Evolutionary conservation across 2,888 invertebrate genomes (phyloP), one percentile per base, ranked within the genome.

Genomic region (Cheilosia urbana): DNA sequence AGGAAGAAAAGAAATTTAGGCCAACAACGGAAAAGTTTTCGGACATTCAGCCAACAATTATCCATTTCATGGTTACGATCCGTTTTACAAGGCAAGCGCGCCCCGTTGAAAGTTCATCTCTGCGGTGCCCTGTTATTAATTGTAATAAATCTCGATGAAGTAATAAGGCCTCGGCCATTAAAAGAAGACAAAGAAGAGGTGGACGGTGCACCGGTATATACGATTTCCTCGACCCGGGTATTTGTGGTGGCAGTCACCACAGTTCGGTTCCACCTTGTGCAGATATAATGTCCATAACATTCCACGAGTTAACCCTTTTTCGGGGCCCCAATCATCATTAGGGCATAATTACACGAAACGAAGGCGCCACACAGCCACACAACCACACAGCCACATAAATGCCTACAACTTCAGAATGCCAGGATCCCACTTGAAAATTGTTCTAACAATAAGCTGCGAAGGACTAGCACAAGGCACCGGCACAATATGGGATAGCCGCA

Each of bases 71-170:
- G 81, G 85, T 81, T 81, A 81, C 71, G 72, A 68, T 81, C 72
- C 76, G 72, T 81, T 81, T 40, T 77, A 81, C 63, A 62, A 81
- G 58, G 19, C 40, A 63, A 75, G 71, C 80, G 65, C 66, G 60
- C 69, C 42, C 40, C 71, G 57, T 68, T 65, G 79, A 75, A 72
- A 84, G 75, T 84, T 84, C 84, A 84, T 63, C 69, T 80, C 65
- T 40, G 27, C 49, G 40, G 55, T 21, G 85, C 90, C 91, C 91
- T 91, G 89, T 91, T 91, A 91, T 91, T 91, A 91, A 90, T 90
- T 91, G 91, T 89, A 90, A 91, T 91, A 91, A 91, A 91, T 91
- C 91, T 91, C 90, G 90, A 90, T 89, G 88, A 90, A 89, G 88
- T 89, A 88, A 90, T 89, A 90, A 89, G 89, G 58, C 72, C 66